Percentiles rank a stretch among this genome's conserved stretches.
These are phyloP conservation scores for Epinephelus fuscoguttatus DNA, from an alignment of 2,113 vertebrate genomes.

Conservation along the genomic window DNA sequence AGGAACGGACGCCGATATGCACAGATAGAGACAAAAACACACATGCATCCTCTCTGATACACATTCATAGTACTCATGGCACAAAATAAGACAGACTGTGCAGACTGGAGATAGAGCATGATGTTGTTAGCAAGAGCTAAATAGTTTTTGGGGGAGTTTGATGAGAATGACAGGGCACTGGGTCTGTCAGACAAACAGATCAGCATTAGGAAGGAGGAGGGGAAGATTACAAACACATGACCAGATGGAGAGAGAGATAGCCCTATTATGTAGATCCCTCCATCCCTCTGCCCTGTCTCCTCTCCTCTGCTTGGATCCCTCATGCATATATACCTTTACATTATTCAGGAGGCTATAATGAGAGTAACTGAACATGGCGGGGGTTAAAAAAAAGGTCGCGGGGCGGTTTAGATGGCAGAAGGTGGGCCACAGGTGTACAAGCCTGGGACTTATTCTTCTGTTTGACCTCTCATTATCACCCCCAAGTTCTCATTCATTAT, in stretches of 20 bases:
- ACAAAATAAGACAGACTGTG: not conserved
- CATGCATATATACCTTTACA: constrained; percentile 82
- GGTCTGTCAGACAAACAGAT: constrained; percentile 54
- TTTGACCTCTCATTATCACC: constrained; percentile 81
- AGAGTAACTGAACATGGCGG: constrained; percentile 66
- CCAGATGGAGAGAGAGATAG: constrained; percentile 82
- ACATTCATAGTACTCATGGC: not conserved
- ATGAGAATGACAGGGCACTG: constrained; percentile 16
- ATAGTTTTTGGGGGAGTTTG: constrained; percentile 11
- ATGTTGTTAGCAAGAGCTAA: constrained; percentile 1
- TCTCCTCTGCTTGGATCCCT: constrained; percentile 45
- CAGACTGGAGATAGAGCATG: not conserved
- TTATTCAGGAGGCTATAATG: constrained; percentile 83
- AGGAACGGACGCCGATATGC: constrained; percentile 47
- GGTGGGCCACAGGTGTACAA: constrained; percentile 84
- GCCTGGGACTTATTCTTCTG: constrained; percentile 76
- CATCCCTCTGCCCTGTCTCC: constrained; percentile 53
- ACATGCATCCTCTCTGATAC: not conserved
- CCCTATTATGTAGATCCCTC: constrained; percentile 80
- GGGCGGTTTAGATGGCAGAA: constrained; percentile 73
- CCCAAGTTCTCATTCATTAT: constrained; percentile 72
- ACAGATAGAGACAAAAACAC: constrained; percentile 27
- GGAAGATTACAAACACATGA: constrained; percentile 70
- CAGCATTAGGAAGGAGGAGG: constrained; percentile 64
- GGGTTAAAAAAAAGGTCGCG: constrained; percentile 31